A percentile compares a stretch with the other conserved stretches of the same genome.
Evolutionary conservation across 2,888 invertebrate species (phyloP).

Genomic region (Orthonychiurus folsomi): DNA sequence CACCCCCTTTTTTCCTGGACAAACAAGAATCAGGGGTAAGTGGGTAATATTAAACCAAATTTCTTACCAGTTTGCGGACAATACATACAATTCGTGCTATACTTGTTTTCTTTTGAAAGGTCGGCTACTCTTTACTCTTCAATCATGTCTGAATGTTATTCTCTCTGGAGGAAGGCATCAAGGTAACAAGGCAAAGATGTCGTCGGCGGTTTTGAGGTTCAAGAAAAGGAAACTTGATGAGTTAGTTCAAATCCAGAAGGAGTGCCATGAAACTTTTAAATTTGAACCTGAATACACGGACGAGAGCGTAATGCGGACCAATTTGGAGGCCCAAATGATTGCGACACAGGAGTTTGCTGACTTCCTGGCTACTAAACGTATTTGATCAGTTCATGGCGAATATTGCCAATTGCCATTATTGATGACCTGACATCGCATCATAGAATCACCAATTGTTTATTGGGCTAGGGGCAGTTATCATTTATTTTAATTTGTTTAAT

Average conservation of each 20-base stretch:
- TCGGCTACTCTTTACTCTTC: not conserved
- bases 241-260: conserved; percentile 7
- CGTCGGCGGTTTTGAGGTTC: not conserved
- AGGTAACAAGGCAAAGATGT: not conserved
- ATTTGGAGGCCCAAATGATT: not conserved
- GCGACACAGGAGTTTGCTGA: not conserved
- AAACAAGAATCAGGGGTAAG: not conserved
- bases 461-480: no score
- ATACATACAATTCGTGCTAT: not conserved
- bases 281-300: conserved; percentile 17
- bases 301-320: conserved; percentile 11
- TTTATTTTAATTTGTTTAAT: no score
- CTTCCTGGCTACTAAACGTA: no score
- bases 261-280: conserved; percentile 12
- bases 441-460: no score
- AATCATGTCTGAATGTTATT: not conserved
- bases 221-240: conserved; percentile 13
- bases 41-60: not conserved
- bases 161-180: not conserved
- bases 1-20: not conserved
- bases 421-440: no score
- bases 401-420: no score
- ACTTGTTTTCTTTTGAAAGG: not conserved
- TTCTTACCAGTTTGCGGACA: not conserved
- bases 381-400: no score